Conservation (phyloP, 2,113 vertebrate species). For the Chroicocephalus ridibundus region DNA sequence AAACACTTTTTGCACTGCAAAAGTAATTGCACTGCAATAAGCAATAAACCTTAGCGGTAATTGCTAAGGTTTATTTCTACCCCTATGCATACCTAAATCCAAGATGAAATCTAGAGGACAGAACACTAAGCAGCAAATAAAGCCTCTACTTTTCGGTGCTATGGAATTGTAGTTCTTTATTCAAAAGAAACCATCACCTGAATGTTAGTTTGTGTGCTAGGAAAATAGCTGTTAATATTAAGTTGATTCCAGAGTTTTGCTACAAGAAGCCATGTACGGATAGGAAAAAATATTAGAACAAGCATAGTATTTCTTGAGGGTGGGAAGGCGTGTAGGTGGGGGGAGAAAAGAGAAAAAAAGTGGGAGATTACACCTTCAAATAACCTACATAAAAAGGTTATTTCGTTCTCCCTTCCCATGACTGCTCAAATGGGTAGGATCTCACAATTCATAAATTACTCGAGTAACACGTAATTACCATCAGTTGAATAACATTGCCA, state of each 20-base stretch:
- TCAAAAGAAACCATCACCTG: conserved; percentile 43
- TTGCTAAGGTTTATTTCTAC: not conserved
- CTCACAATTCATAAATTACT: not conserved
- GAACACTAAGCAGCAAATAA: not conserved
- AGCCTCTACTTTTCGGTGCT: not conserved
- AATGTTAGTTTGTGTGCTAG: conserved; percentile 60
- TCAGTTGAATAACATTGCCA: not conserved
- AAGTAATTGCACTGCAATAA: no score
- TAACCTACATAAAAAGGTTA: not conserved
- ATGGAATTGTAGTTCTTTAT: not conserved
- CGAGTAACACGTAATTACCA: not conserved
- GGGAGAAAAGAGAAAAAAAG: not conserved
- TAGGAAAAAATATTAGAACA: not conserved
- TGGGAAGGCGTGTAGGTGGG: accelerated
- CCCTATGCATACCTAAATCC: not conserved
- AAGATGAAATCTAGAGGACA: not conserved
- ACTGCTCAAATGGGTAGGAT: not conserved
- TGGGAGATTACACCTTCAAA: not conserved
- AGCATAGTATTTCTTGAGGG: not conserved
- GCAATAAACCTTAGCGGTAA: not conserved
- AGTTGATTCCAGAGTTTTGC: conserved; percentile 66
- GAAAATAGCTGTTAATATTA: conserved; percentile 34
- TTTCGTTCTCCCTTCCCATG: not conserved
- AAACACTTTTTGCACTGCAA: not conserved
- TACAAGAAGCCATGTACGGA: conserved; percentile 26